Evolutionary conservation across 2,113 vertebrate species (phyloP), one percentile per base, ranked within the genome.

Genomic region (Halcyon malimbica): DNA sequence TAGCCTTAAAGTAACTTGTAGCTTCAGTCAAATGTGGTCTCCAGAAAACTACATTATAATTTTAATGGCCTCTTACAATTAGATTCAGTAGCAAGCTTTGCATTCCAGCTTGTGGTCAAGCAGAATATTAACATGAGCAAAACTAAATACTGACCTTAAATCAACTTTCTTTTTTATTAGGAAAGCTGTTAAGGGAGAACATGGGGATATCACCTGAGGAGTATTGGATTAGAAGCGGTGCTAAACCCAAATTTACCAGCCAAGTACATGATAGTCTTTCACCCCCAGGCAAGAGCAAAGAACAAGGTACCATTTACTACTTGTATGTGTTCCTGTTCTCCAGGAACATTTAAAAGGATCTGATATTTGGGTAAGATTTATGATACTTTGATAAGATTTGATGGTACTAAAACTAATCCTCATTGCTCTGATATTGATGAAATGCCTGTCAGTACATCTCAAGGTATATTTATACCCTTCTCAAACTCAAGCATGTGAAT

Each of bases 211-310:
- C 31, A 71, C 85, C 93, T 86, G 97, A 97, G 89, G 97, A 98
- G 64, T 96, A 91, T 21, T 98, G 98, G 97, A 94, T 97, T 77
- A 97, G 92, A 94, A 97, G 96, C 87, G 98, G 97, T 69, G 98
- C 98, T 87, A 98, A 96, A 53, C 97, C 98, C 63, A 98, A 96
- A 83, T 78, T 93, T 74, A 60, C 80, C 46, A 86, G 91, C 90
- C 87, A 96, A 86, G 56, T 74, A 46, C 13, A 5, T 71, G 67
- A 53, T n/a, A 87, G 88, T 74, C 15, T 93, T 51, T 97, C 90
- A 26, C 82, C 84, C 64, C 20, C 74, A 73, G 51, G 44, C 69
- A 96, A 86, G 80, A 96, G 56, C 70, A 91, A 94, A 96, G 93
- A 97, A 57, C 95, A 94, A 97, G 97, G 98, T 98, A 97, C 16